Percentiles rank a stretch among this genome's conserved stretches.
Conservation (phyloP, 2,888 invertebrate species). For the Drosophila falleni region DNA sequence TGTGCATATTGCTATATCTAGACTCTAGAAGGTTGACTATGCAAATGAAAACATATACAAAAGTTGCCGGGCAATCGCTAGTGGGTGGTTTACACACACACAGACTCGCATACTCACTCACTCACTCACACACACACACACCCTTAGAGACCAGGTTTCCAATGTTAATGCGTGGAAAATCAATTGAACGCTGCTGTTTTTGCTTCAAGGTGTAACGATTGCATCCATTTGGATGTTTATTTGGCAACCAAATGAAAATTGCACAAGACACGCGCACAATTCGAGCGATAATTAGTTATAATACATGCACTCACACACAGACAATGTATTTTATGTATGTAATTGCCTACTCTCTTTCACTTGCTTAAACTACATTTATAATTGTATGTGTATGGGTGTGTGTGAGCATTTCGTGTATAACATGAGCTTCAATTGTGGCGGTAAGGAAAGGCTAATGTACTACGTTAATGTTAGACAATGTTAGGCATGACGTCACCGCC, state of each 20-base stretch:
- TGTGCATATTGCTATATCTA: conserved; percentile 36
- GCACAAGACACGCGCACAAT: conserved; percentile 50
- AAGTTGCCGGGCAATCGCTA: conserved; percentile 24
- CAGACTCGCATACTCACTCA: conserved; percentile 11
- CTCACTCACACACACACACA: conserved; percentile 16
- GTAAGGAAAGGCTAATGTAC: conserved; percentile 65
- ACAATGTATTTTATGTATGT: conserved; percentile 14
- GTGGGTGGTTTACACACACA: conserved; percentile 41
- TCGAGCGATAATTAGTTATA: conserved; percentile 53
- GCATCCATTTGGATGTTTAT: conserved; percentile 30
- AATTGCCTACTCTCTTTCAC: conserved; percentile 53
- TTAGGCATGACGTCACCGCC: conserved; percentile 74
- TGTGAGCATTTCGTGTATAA: conserved; percentile 14
- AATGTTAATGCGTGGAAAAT: conserved; percentile 47
- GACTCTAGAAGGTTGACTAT: conserved; percentile 28
- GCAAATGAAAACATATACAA: conserved; percentile 34
- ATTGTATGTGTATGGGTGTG: conserved; percentile 18
- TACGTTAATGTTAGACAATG: conserved; percentile 64
- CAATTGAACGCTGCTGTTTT: conserved; percentile 39
- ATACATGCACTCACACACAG: conserved; percentile 29
- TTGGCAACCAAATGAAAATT: conserved; percentile 48
- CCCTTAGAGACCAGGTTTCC: conserved; percentile 15
- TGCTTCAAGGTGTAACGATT: conserved; percentile 22
- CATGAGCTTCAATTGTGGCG: conserved; percentile 50
- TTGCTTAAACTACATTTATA: conserved; percentile 20